A percentile compares a stretch with the other conserved stretches of the same genome.
Conservation (phyloP, 2,113 vertebrate genomes). For the Heterocephalus glaber region DNA sequence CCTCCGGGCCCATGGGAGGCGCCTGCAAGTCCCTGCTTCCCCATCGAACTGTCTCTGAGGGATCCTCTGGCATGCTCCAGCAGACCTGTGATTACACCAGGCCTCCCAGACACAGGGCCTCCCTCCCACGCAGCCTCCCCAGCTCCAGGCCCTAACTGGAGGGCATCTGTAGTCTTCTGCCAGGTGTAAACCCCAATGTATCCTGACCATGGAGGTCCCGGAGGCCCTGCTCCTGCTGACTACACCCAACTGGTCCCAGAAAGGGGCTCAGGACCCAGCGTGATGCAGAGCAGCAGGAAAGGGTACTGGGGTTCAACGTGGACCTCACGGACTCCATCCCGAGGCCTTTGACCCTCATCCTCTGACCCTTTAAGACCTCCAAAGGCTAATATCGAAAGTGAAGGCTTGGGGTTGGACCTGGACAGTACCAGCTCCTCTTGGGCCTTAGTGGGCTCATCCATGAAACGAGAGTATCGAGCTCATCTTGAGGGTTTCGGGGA, state of each 20-base stretch:
- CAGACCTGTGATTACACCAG: neutral
- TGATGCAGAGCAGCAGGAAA: neutral
- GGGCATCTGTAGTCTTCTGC: neutral
- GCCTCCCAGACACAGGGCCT: neutral
- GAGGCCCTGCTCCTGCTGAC: too few relatives aligned
- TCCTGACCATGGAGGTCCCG: neutral
- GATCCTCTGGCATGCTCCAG: neutral
- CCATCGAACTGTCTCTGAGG: neutral
- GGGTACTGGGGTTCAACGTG: neutral
- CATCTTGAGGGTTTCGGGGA: neutral
- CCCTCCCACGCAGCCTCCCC: neutral
- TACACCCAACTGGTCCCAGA: neutral
- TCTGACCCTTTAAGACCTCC: neutral
- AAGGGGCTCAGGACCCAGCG: too few relatives aligned
- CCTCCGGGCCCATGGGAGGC: neutral
- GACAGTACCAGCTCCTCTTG: too few relatives aligned
- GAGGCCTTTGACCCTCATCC: neutral
- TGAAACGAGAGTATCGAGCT: accelerated
- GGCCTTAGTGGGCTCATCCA: neutral
- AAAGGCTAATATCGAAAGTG: too few relatives aligned
- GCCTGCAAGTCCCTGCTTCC: neutral
- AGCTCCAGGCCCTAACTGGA: too few relatives aligned
- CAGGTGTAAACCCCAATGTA: neutral
- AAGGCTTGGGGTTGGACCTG: neutral
- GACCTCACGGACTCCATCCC: neutral